A percentile compares a stretch with the other conserved stretches of the same genome.
Conservation (phyloP, 1,140 invertebrate genomes). For the Platorchestia sp. region DNA sequence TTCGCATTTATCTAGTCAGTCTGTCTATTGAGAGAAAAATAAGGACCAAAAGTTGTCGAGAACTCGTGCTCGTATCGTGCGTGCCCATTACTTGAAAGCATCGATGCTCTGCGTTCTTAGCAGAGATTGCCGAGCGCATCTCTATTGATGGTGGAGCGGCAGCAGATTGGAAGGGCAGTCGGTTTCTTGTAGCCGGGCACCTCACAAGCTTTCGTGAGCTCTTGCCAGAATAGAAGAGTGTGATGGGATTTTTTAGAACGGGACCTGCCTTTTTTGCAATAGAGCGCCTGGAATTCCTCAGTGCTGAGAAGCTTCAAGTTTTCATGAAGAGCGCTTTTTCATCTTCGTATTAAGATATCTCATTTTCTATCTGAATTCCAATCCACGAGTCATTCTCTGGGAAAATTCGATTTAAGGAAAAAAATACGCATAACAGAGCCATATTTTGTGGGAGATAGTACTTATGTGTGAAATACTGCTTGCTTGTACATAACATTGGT, state of each 20-base stretch:
- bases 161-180: conserved; percentile 52
- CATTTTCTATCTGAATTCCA: background rate
- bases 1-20: background rate
- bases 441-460: too few species aligned
- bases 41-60: conserved; percentile 43
- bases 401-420: background rate
- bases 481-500: background rate
- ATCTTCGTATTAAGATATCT: background rate
- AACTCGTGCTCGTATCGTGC: conserved; percentile 39
- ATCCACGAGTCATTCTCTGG: background rate
- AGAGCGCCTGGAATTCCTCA: background rate
- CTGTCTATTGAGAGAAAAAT: conserved; percentile 16
- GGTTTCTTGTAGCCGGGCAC: conserved; percentile 29
- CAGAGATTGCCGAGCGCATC: conserved; percentile 42
- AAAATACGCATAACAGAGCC: too few species aligned
- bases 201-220: conserved; percentile 22
- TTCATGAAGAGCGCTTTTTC: background rate
- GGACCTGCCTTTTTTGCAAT: background rate
- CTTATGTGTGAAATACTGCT: too few species aligned
- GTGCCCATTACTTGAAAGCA: conserved; percentile 47
- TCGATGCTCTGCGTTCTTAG: conserved; percentile 39
- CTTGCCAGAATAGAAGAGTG: conserved; percentile 12
- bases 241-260: conserved; percentile 27
- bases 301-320: background rate
- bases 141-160: background rate